phyloP scores from a whole-genome alignment of 2,888 invertebrate species.

The Apamea crenata region DNA sequence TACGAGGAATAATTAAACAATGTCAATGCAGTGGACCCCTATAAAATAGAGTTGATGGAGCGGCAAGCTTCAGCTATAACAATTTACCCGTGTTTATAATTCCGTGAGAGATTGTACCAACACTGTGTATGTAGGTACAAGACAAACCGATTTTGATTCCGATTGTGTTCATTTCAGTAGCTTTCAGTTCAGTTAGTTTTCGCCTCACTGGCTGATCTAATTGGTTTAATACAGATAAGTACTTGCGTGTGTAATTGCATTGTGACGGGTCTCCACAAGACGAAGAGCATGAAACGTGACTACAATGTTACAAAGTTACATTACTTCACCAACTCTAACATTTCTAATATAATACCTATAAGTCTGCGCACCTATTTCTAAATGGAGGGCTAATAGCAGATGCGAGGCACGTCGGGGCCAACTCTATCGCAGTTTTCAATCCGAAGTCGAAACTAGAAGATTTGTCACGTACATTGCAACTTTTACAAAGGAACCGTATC shows the following conservation, averaged over 20 bases:
- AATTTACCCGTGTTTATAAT: conserved; percentile 48
- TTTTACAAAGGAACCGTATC: conserved; percentile 87
- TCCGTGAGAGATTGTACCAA: conserved; percentile 47
- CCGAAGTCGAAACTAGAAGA: conserved; percentile 88
- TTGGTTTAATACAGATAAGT: conserved; percentile 71
- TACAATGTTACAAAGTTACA: conserved; percentile 74
- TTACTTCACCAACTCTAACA: conserved; percentile 70
- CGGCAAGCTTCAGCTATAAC: conserved; percentile 21
- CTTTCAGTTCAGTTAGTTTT: conserved; percentile 66
- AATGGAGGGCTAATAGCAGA: conserved; percentile 83
- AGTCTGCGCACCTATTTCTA: conserved; percentile 82
- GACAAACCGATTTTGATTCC: conserved; percentile 67
- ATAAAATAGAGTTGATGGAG: conserved; percentile 60
- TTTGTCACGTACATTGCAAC: conserved; percentile 89
- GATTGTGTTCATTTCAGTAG: conserved; percentile 70
- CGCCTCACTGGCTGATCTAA: conserved; percentile 69
- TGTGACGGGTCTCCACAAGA: conserved; percentile 69
- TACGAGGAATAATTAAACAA: conserved; percentile 57
- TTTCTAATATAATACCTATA: conserved; percentile 81
- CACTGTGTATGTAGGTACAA: conserved; percentile 40
- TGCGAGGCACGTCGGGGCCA: conserved; percentile 85
- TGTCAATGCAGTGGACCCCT: conserved; percentile 59
- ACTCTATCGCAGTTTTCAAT: conserved; percentile 90
- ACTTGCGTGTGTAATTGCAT: conserved; percentile 72
- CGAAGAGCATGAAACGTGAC: conserved; percentile 77